Conservation (phyloP, 2,888 invertebrate genomes). For the Ditula angustiorana region DNA sequence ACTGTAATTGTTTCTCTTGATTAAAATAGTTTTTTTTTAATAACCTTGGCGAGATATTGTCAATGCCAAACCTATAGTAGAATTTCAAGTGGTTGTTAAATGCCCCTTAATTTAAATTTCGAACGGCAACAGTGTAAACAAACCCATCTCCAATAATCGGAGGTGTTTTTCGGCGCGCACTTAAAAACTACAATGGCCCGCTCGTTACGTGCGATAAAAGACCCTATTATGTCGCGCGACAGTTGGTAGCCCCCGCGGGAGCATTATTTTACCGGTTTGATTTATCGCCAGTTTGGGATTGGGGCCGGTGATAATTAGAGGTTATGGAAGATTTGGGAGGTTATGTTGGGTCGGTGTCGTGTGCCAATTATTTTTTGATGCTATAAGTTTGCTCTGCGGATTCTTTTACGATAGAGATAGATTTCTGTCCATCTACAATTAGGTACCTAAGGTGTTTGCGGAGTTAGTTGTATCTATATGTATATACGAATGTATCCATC, state of each 20-base stretch:
- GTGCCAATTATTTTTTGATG: conserved; percentile 36
- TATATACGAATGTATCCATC: too few relatives aligned
- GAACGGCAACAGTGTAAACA: conserved; percentile 4
- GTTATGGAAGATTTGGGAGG: conserved; percentile 54
- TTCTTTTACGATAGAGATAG: not conserved
- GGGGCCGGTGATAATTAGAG: conserved; percentile 50
- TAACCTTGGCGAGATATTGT: too few relatives aligned
- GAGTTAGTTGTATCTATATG: too few relatives aligned
- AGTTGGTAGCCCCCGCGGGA: conserved; percentile 65
- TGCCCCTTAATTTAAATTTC: not conserved
- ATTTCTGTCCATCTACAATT: too few relatives aligned
- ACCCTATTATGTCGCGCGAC: conserved; percentile 75
- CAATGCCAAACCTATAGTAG: not conserved
- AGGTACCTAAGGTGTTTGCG: too few relatives aligned
- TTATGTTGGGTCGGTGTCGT: conserved; percentile 57
- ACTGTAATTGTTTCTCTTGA: too few relatives aligned
- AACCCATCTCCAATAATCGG: conserved; percentile 32
- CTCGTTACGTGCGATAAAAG: conserved; percentile 52
- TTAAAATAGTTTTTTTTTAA: too few relatives aligned
- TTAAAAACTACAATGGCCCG: conserved; percentile 35
- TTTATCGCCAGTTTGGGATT: conserved; percentile 68
- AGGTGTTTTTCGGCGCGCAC: conserved; percentile 34
- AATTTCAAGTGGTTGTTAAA: not conserved
- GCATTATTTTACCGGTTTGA: conserved; percentile 74
- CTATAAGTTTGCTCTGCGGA: not conserved